Base-by-base conservation (phyloP, 2,888 invertebrate genomes). In the Drosophila setosimentum region DNA sequence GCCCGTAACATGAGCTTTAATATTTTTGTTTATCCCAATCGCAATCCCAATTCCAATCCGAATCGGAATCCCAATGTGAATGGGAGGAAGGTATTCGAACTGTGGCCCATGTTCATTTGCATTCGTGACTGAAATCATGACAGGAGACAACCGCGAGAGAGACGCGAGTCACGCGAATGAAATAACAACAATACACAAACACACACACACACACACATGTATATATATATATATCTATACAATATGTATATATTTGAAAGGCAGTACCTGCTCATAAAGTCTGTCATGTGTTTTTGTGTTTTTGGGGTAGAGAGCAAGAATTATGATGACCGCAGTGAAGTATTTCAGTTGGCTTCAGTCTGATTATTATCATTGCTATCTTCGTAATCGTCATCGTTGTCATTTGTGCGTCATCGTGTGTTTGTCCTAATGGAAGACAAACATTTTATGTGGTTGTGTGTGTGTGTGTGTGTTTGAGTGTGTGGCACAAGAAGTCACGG, bases 161-260 rank as follows among this genome's bases (percentile, higher is more conserved):
- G 66, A 74, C 74, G 87, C 89, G 82, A 89, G 87, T 84, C 83
- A 84, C 83, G 83, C 89, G 84, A 88, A 79, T 79, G n/a, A 63
- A 57, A 67, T 29, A 62, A 48, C 55, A 27, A 58, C n/a, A 59
- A 48, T 16, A 66, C 32, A 64, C 59, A 45, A 21, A 6, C 21
- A 16, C 3, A 2, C 10, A 40, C 42, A 57, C 1, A 40, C 2
- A 45, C 1, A 16, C 16, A 35, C 0, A 50, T 1, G 10, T 40
- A 5, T 42, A 21, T 11, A 30, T n/a, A 32, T 13, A 13, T 2
- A 29, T 8, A 13, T 33, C 24, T 29, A n/a, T 33, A 37, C 48
- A 73, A 45, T 21, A 21, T 21, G 45, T 50, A 75, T 50, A 62
- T 66, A 64, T 74, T 65, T 73, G 50, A 66, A 70, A 49, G 66